A percentile compares a stretch with the other conserved stretches of the same genome.
Conservation (phyloP, 1,140 invertebrate genomes). For the Trachymyrmex septentrionalis region DNA sequence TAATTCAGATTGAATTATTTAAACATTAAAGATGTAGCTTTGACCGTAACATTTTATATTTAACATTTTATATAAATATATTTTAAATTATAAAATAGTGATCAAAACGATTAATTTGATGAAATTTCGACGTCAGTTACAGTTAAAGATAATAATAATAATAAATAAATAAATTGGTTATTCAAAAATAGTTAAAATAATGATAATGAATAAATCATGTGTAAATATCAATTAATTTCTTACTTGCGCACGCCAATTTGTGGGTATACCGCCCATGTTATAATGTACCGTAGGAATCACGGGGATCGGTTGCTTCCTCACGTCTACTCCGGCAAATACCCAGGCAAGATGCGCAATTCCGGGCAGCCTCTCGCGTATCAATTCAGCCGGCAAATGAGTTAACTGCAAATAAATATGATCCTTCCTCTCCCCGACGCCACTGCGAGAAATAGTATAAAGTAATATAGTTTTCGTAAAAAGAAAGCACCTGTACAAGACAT, state of each 20-base stretch:
- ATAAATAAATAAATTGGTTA: neutral
- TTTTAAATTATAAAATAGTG: slow-evolving; percentile 3
- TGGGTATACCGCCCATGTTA: slow-evolving; percentile 96
- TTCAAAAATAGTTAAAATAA: no score
- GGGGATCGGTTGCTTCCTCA: slow-evolving; percentile 94
- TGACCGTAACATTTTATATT: neutral
- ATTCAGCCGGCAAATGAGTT: slow-evolving; percentile 92
- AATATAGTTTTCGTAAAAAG: neutral
- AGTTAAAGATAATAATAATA: slow-evolving; percentile 2
- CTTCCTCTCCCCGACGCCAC: slow-evolving; percentile 92
- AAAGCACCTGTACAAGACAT: neutral
- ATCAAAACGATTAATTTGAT: neutral
- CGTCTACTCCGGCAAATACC: slow-evolving; percentile 95
- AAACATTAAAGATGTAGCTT: no score
- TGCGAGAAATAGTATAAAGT: slow-evolving; percentile 70
- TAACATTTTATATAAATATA: slow-evolving; percentile 3
- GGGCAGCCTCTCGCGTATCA: slow-evolving; percentile 88
- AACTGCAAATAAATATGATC: slow-evolving; percentile 94
- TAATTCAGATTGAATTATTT: no score
- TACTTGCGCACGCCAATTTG: slow-evolving; percentile 94
- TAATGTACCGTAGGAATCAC: slow-evolving; percentile 96
- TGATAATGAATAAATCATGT: neutral
- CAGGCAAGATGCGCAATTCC: slow-evolving; percentile 92
- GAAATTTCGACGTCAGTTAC: neutral
- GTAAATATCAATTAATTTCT: slow-evolving; percentile 9